Evolutionary conservation across 2,113 vertebrate species (phyloP), one percentile per base, ranked within the genome.

Genomic region (Tychaedon coryphoeus): DNA sequence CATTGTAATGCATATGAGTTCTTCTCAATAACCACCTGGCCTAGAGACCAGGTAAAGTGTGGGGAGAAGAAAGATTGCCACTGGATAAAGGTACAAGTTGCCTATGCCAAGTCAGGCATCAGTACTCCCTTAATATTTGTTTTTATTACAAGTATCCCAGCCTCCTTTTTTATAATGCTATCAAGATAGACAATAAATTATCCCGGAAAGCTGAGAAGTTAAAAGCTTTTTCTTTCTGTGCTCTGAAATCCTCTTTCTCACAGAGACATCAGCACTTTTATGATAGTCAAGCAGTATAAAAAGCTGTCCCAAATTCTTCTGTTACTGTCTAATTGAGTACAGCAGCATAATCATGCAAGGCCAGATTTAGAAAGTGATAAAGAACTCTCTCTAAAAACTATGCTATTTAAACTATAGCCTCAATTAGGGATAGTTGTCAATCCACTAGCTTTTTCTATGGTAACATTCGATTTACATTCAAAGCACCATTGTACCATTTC

Each of bases 1-100:
- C 69, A 38, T 1, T 19, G 10, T 28, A 20, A 31, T 8, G 9
- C 3, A 13, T 2, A 2, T 0, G 43, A 51, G 43, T 50, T 38
- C n/a, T 42, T 51, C 36, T 61, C 56, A 65, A 43, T 6, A 58
- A 66, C 13, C 29, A 43, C 23, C 9, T 28, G 6, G 14, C 20
- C 33, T 34, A 31, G 48, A 61, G 10, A 28, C 7, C 31, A 75
- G 16, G 4, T 33, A 1, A 69, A 34, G 4, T 2, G 29, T 8
- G 11, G 8, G 7, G 42, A 14, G 12, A 62, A 54, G 14, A 74
- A 48, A 28, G 7, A 7, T 28, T 45, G 16, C 20, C 40, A 18
- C 8, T 8, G 31, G 9, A 40, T 60, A 22, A 70, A 38, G n/a
- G n/a, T 23, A 26, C 12, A 45, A 54, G 5, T 6, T 2, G 1